These are phyloP conservation scores for Dipodomys ordii DNA, from an alignment of 2,113 vertebrate species.

Conservation along the genomic window DNA sequence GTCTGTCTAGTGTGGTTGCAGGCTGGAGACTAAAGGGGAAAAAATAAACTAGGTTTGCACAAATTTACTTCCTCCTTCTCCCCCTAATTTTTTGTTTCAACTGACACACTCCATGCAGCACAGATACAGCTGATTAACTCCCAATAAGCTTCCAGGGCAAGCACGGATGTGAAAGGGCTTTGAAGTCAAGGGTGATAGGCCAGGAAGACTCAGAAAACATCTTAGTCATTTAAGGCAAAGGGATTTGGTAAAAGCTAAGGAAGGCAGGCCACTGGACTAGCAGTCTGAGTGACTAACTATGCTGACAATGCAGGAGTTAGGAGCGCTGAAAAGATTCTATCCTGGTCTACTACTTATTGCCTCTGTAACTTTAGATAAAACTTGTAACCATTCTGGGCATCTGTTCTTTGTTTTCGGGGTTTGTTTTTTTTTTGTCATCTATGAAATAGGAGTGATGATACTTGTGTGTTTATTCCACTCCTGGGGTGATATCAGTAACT, in stretches of 20 bases:
- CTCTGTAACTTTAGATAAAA: not conserved
- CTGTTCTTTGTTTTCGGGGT: too few relatives aligned
- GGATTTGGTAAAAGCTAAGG: not conserved
- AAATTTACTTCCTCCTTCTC: not conserved
- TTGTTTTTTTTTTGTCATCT: not conserved
- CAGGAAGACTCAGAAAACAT: not conserved
- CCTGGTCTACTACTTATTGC: not conserved
- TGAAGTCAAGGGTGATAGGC: not conserved
- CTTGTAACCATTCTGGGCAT: not conserved
- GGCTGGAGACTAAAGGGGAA: not conserved
- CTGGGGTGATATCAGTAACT: not conserved
- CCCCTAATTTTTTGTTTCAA: not conserved
- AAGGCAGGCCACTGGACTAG: not conserved
- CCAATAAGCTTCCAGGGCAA: not conserved
- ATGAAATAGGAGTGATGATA: not conserved
- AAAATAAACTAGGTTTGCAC: not conserved
- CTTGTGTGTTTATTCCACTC: not conserved
- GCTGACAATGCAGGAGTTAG: rapidly evolving
- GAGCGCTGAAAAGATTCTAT: not conserved
- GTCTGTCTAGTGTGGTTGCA: not conserved
- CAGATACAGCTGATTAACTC: not conserved
- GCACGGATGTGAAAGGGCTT: not conserved
- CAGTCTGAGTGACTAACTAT: too few relatives aligned
- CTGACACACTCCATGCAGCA: not conserved
- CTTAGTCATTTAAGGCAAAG: not conserved